Evolutionary conservation across 2,888 invertebrate species (phyloP).

Genomic region (Aporophyla nigra): DNA sequence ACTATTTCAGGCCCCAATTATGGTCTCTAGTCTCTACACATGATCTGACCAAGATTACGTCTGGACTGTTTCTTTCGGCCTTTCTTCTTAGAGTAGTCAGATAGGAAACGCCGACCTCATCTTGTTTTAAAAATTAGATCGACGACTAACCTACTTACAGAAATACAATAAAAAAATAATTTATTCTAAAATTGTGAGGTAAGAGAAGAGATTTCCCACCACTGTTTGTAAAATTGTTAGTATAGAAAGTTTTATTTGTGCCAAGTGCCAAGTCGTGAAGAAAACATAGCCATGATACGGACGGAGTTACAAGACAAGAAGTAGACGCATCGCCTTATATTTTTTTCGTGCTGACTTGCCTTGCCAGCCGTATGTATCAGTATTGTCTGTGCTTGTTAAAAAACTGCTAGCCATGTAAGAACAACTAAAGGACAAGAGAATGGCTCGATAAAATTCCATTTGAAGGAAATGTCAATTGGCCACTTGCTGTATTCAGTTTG

Average conservation of each 20-base stretch:
- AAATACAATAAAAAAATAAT: neutral
- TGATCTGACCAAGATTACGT: too few species aligned
- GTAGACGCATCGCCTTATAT: slow-evolving; percentile 5
- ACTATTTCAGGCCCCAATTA: too few species aligned
- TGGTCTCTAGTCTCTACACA: too few species aligned
- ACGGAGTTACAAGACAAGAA: slow-evolving; percentile 14
- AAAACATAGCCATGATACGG: slow-evolving; percentile 13
- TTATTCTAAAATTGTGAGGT: neutral
- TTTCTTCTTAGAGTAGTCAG: too few species aligned
- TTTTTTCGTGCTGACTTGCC: slow-evolving; percentile 42
- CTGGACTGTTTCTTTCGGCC: too few species aligned
- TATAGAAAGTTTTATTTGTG: slow-evolving; percentile 13
- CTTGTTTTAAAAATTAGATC: too few species aligned
- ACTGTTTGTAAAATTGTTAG: slow-evolving; percentile 2
- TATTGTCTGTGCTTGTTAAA: slow-evolving; percentile 67
- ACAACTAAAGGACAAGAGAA: slow-evolving; percentile 76
- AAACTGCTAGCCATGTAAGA: slow-evolving; percentile 66
- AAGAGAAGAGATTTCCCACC: neutral
- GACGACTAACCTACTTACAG: too few species aligned
- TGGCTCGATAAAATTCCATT: slow-evolving; percentile 76
- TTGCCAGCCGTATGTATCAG: slow-evolving; percentile 59
- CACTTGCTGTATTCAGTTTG: slow-evolving; percentile 64
- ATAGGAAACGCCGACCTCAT: too few species aligned
- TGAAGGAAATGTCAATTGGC: slow-evolving; percentile 74
- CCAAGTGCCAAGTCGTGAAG: neutral